Evolutionary conservation across 2,113 vertebrate genomes (phyloP).

Genomic region (Motacilla tschutschensis): DNA sequence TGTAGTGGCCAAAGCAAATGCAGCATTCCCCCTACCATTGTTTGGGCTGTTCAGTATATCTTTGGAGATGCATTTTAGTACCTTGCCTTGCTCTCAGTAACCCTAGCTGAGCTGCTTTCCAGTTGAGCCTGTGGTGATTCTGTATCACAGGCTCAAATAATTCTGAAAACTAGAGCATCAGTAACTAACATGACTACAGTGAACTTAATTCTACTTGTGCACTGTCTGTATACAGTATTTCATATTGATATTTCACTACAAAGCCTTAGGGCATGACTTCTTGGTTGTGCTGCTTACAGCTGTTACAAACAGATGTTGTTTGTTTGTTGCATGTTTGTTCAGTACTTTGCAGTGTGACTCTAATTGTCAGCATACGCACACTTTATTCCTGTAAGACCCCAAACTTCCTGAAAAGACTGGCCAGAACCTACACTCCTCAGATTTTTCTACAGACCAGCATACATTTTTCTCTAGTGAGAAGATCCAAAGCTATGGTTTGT

Average conservation of each 20-base stretch:
- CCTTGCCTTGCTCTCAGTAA: background rate
- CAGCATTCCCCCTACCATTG: fast-evolving
- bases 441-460: background rate
- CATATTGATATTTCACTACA: background rate
- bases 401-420: background rate
- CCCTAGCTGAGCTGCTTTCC: background rate
- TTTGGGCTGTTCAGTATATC: background rate
- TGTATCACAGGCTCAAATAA: background rate
- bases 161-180: background rate
- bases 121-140: background rate
- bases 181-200: background rate
- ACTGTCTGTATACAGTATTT: background rate
- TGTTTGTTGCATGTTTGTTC: background rate
- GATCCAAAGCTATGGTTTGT: background rate
- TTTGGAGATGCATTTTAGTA: background rate
- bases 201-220: background rate
- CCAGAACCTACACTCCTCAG: background rate
- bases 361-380: background rate
- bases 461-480: background rate
- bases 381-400: background rate
- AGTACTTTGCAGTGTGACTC: background rate
- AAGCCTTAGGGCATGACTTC: background rate
- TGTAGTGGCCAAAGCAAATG: background rate
- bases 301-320: background rate
- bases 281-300: background rate